Base-by-base conservation (phyloP, 2,888 invertebrate genomes). In the Limenitis camilla region DNA sequence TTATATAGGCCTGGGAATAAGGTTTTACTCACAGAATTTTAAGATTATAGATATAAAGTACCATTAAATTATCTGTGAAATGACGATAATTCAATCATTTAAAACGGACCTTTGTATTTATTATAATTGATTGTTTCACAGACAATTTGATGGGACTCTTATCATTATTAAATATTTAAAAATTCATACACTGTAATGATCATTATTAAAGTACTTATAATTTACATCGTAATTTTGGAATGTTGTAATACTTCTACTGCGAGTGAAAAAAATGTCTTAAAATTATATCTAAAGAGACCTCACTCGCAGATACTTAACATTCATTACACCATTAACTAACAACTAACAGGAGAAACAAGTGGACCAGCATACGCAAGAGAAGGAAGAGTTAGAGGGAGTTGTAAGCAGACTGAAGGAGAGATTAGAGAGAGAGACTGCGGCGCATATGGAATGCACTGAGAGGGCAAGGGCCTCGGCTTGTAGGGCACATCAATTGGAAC, bases 351-450 rank as follows among this genome's bases (percentile, higher is more conserved):
- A 98, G 78, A 95, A 96, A 79, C 97, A 97, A 76, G 88, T 96
- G 59, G 97, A 97, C 83, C 90, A 94, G 67, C 91, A 94, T 71
- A 91, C 92, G 55, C 96, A 97, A 72, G 97, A 98, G 84, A 94
- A 95, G 71, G 97, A 97, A 82, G 97, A 97, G 78, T 87, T 96
- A 64, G 95, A 97, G 77, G 93, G 94, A 2, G 93, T 94, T 55
- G 85, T 96, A 58, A 84, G 91, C 0, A 89, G 96, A 49, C 91
- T 96, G 71, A 95, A 96, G 71, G 95, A 96, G 69, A 90, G 97
- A 5, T 82, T 97, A 30, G 97, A 97, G 77, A 93, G 95, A 64
- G 97, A 97, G 81, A 94, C 94, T 0, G 92, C 95, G 0, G 91
- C 93, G 53, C 96, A 96, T 69, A 92, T 95, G 70, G 96, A 97